Conservation (phyloP, 2,888 invertebrate species). For the Patella depressa region DNA sequence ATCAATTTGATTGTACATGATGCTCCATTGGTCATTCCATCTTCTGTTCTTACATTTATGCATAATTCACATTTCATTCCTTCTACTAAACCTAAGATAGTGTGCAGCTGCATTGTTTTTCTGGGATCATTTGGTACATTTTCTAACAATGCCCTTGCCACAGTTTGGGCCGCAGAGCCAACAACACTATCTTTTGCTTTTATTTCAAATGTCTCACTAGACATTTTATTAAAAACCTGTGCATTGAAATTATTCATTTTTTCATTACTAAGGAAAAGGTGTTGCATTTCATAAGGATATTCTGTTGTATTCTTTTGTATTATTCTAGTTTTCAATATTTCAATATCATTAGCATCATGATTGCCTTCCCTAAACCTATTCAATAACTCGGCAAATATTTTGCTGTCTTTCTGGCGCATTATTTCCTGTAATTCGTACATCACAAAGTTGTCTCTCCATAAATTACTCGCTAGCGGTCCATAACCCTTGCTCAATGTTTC, state of each 20-base stretch:
- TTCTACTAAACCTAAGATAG: constrained; percentile 20
- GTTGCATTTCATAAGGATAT: constrained; percentile 29
- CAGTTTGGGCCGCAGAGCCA: constrained; percentile 17
- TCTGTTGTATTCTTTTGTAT: constrained; percentile 12
- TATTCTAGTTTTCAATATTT: constrained; percentile 23
- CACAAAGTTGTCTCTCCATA: constrained; percentile 38
- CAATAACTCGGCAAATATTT: constrained; percentile 40
- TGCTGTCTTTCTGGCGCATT: constrained; percentile 41
- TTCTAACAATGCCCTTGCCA: constrained; percentile 25
- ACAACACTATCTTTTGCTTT: constrained; percentile 33
- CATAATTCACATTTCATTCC: constrained; percentile 33
- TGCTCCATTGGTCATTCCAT: constrained; percentile 45
- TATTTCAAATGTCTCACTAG: constrained; percentile 19
- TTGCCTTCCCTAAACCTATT: constrained; percentile 42
- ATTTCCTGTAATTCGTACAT: constrained; percentile 40
- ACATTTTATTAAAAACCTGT: constrained; percentile 10
- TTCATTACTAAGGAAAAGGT: constrained; percentile 38
- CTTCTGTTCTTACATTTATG: constrained; percentile 36
- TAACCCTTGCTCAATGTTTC: constrained; percentile 22
- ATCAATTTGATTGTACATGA: constrained; percentile 33
- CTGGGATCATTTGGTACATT: constrained; percentile 16
- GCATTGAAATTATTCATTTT: constrained; percentile 31
- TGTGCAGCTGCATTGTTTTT: constrained; percentile 28
- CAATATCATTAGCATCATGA: constrained; percentile 30
- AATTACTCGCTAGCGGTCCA: constrained; percentile 34